Conservation (phyloP, 1,140 invertebrate genomes). For the Drosophila lacteicornis region DNA sequence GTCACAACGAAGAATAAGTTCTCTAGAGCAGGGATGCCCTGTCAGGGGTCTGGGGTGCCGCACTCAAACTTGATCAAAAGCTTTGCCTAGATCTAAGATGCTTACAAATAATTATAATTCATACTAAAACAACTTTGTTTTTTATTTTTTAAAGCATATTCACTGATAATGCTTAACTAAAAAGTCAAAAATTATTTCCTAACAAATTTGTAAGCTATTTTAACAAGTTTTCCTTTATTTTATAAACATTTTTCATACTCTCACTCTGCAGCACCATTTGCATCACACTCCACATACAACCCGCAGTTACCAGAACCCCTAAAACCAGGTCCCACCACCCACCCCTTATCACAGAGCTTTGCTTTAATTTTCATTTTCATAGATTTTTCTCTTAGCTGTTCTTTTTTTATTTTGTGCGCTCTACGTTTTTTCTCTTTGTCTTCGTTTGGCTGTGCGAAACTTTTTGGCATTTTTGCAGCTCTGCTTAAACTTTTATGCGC, state of each 20-base stretch:
- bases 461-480: slow-evolving; percentile 80
- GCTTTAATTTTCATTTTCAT: slow-evolving; percentile 82
- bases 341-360: slow-evolving; percentile 36
- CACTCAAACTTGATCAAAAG: too few species aligned
- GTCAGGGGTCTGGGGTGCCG: too few species aligned
- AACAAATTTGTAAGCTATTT: too few species aligned
- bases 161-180: too few species aligned
- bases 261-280: slow-evolving; percentile 8
- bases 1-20: slow-evolving; percentile 1
- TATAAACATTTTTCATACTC: background rate
- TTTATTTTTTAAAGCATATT: too few species aligned
- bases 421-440: slow-evolving; percentile 51
- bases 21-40: background rate
- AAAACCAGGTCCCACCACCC: background rate
- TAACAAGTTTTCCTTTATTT: background rate
- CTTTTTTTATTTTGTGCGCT: slow-evolving; percentile 14
- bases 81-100: too few species aligned
- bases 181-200: too few species aligned
- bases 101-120: background rate
- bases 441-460: slow-evolving; percentile 70
- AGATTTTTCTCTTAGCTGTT: slow-evolving; percentile 70
- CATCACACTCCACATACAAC: background rate
- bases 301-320: slow-evolving; percentile 7
- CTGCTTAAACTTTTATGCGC: slow-evolving; percentile 81
- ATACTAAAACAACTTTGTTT: background rate